Evolutionary conservation across 2,113 vertebrate species (phyloP).

Genomic region (Eublepharis macularius): DNA sequence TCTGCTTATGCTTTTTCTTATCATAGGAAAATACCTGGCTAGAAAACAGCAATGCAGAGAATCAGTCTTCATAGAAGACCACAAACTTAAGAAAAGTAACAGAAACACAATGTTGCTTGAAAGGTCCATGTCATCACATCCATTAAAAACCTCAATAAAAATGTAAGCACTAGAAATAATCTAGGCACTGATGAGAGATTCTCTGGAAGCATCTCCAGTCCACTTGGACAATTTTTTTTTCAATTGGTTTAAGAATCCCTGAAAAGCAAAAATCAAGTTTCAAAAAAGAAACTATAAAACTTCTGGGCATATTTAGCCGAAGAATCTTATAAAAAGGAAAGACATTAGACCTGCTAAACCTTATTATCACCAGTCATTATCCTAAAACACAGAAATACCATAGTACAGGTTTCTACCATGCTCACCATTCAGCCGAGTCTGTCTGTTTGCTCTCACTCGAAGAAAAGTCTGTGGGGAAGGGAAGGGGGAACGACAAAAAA

Average conservation of each 20-base stretch:
- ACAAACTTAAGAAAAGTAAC: background rate
- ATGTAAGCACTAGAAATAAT: background rate
- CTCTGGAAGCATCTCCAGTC: background rate
- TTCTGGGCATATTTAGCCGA: background rate
- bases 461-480: constrained; percentile 88
- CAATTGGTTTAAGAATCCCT: background rate
- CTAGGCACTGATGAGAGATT: background rate
- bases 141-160: background rate
- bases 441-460: constrained; percentile 96
- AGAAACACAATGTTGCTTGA: background rate
- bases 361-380: background rate
- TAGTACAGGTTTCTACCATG: constrained; percentile 56
- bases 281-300: background rate
- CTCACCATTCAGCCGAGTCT: constrained; percentile 98
- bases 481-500: constrained; percentile 50
- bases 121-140: background rate
- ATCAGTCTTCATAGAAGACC: background rate
- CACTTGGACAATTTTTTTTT: background rate
- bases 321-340: background rate
- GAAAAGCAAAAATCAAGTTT: background rate
- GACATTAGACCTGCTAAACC: background rate
- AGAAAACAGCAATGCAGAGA: background rate
- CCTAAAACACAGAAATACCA: background rate
- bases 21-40: background rate
- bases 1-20: background rate